These are phyloP conservation scores for Toxostoma redivivum DNA, from an alignment of 2,113 vertebrate genomes.

Conservation along the genomic window DNA sequence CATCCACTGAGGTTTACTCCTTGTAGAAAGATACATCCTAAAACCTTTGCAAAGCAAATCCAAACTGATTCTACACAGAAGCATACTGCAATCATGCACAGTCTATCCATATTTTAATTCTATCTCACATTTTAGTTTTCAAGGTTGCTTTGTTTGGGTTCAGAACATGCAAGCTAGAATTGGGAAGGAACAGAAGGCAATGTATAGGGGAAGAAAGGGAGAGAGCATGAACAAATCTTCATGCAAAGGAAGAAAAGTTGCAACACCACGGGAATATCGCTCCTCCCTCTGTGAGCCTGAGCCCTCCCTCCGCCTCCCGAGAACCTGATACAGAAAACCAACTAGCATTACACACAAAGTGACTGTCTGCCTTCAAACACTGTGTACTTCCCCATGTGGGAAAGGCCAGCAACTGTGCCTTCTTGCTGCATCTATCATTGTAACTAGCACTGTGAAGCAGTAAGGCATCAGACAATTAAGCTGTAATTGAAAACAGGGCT, in stretches of 20 bases:
- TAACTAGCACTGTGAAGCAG: not conserved
- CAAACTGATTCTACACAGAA: not conserved
- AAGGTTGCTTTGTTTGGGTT: not conserved
- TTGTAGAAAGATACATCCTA: not conserved
- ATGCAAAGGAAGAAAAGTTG: not conserved
- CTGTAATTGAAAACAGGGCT: not conserved
- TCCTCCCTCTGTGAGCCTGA: not conserved
- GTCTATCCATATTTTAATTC: not conserved
- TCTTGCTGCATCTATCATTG: not conserved
- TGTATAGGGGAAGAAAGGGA: not conserved
- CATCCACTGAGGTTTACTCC: not conserved
- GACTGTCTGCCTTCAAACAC: not conserved
- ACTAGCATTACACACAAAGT: not conserved
- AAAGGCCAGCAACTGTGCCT: not conserved
- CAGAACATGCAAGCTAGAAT: not conserved
- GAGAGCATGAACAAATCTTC: not conserved
- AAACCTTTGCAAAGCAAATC: not conserved
- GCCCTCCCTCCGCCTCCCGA: fast-evolving
- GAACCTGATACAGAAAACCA: not conserved
- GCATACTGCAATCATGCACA: not conserved
- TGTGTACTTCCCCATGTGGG: fast-evolving
- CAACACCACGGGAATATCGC: not conserved
- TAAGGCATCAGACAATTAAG: not conserved
- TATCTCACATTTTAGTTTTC: not conserved
- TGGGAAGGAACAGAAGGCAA: not conserved